Evolutionary conservation across 2,888 invertebrate species (phyloP).

Genomic region (Sinopyrophorus schimmeli): DNA sequence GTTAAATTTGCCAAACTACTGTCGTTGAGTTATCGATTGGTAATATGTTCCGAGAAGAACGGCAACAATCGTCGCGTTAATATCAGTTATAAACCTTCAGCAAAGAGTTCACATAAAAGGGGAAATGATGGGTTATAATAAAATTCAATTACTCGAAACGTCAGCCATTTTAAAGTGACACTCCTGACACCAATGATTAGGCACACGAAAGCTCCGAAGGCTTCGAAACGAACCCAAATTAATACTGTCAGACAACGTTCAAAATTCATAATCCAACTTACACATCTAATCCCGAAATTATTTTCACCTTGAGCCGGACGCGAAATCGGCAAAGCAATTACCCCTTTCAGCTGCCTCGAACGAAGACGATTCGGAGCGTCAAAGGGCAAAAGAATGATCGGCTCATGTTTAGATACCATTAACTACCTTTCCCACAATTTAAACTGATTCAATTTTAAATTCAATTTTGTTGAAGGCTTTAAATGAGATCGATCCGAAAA

Average conservation of each 20-base stretch:
- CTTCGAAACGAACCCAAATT: slow-evolving; percentile 10
- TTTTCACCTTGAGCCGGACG: too few relatives aligned
- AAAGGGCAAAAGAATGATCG: slow-evolving; percentile 12
- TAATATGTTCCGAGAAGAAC: slow-evolving; percentile 10
- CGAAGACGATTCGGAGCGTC: slow-evolving; percentile 6
- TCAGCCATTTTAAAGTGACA: slow-evolving; percentile 33
- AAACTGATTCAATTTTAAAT: slow-evolving; percentile 37
- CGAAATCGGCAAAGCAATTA: too few relatives aligned
- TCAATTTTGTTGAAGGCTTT: slow-evolving; percentile 34
- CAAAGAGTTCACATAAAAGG: slow-evolving; percentile 13
- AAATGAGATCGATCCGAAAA: slow-evolving; percentile 35
- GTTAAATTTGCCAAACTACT: slow-evolving; percentile 19
- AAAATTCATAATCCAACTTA: slow-evolving; percentile 15
- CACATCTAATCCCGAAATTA: too few relatives aligned
- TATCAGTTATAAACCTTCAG: slow-evolving; percentile 11
- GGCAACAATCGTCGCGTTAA: slow-evolving; percentile 12
- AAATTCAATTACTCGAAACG: slow-evolving; percentile 30
- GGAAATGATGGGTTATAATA: slow-evolving; percentile 25
- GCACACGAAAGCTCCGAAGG: slow-evolving; percentile 19
- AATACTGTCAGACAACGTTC: slow-evolving; percentile 7
- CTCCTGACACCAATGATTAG: slow-evolving; percentile 29
- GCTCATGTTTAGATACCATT: slow-evolving; percentile 36
- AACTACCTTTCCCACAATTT: slow-evolving; percentile 33
- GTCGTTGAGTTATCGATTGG: slow-evolving; percentile 21
- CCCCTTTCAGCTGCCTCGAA: slow-evolving; percentile 16